Percentiles rank a stretch among this genome's conserved stretches.
Conservation (phyloP, 2,888 invertebrate species). For the Panopea generosa region DNA sequence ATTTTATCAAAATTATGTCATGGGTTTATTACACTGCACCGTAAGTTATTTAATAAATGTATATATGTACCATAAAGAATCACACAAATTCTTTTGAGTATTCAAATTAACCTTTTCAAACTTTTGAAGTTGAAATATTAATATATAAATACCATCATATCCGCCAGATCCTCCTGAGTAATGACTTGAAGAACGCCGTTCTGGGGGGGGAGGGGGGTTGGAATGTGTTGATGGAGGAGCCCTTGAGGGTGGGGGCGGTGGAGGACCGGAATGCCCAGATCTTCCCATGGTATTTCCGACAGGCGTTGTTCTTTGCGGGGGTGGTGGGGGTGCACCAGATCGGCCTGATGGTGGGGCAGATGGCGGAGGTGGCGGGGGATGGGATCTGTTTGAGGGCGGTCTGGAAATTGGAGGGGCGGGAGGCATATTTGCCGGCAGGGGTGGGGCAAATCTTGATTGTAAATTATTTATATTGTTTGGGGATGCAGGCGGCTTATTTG, state of each 20-base stretch:
- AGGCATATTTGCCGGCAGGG: conserved; percentile 13
- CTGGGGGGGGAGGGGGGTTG: conserved; percentile 66
- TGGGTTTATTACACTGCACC: no score
- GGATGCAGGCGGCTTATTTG: conserved; percentile 49
- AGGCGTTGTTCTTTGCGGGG: conserved; percentile 38
- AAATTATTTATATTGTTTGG: conserved; percentile 4
- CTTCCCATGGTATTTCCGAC: conserved; percentile 40
- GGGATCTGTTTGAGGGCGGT: conserved; percentile 29
- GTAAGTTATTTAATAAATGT: no score
- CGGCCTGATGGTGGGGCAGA: conserved; percentile 32
- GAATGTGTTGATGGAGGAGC: conserved; percentile 57
- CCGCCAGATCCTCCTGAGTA: conserved; percentile 73
- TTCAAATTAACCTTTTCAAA: no score
- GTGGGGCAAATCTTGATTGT: conserved; percentile 24
- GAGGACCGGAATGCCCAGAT: conserved; percentile 58
- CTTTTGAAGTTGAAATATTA: no score
- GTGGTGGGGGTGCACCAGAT: conserved; percentile 64
- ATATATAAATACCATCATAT: conserved; percentile 17
- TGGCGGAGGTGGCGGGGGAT: conserved; percentile 35
- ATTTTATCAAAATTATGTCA: no score
- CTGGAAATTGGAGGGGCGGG: conserved; percentile 58
- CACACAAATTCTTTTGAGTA: no score
- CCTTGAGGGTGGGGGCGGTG: conserved; percentile 74
- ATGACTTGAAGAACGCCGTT: conserved; percentile 65
- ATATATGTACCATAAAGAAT: no score